Evolutionary conservation across 2,797 vertebrate genomes (phyloP), one percentile per base, ranked within the genome.

Genomic region (Holocentrus rufus): DNA sequence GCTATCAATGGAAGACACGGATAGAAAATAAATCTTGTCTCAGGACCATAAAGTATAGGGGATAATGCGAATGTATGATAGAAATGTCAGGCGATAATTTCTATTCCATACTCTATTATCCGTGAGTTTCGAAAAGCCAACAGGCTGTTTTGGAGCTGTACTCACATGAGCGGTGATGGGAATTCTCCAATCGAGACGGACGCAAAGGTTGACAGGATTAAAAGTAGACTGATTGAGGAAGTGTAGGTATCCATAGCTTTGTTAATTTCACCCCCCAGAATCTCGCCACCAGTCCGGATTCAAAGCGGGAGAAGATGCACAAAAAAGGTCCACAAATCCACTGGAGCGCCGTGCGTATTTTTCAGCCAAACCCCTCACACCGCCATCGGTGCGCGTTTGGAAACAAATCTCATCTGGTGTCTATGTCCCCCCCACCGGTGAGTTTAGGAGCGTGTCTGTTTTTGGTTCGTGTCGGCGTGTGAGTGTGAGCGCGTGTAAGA

Each of bases 101-200:
- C 55, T 44, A 18, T 47, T 10, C 50, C 31, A 39, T 18, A 10
- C 22, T 56, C 17, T 0, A 31, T 57, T 8, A 72, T 58, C 20
- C 55, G 23, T 10, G 60, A 81, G 68, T 86, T 69, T 27, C 30
- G 1, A 46, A 36, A 69, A 86, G 55, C 82, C 86, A 90, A 86
- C 84, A 87, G 72, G 80, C 67, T 76, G 82, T 66, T 82, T 23
- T 18, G 36, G 31, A 70, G 63, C 72, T 72, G 5, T 87, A 93
- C 93, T 94, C 86, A 94, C 93, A 83, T 86, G 53, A 82, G 80
- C 55, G 82, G 44, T 42, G 88, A 61, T 25, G 93, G 93, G 82
- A 94, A 94, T 46, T 87, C 85, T 60, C 86, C 92, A 1, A 82
- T 65, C 65, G 83, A 90, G 72, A 84, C 85, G 30, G 77, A 84